These are phyloP conservation scores for Cephus pulcher DNA, from an alignment of 2,888 invertebrate species.

Conservation along the genomic window DNA sequence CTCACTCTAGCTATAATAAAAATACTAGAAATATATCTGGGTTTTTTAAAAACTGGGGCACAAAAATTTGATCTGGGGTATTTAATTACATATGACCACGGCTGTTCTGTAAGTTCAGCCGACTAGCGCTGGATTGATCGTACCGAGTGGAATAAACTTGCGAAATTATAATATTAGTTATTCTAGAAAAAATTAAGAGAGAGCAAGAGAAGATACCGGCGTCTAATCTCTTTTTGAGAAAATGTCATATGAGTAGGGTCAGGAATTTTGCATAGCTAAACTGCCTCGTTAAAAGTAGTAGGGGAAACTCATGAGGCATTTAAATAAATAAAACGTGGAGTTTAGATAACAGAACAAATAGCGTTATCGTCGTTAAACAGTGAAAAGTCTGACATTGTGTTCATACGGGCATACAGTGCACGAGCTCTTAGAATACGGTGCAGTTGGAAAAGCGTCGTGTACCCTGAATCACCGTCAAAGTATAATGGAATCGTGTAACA, in stretches of 20 bases:
- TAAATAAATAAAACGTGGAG: background rate
- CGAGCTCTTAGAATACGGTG: background rate
- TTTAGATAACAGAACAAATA: background rate
- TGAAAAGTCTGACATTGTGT: background rate
- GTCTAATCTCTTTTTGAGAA: background rate
- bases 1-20: no score
- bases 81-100: no score
- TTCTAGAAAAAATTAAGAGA: background rate
- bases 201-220: no score
- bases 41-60: no score
- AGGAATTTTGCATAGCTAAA: no score
- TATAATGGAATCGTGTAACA: background rate
- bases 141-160: background rate
- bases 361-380: background rate
- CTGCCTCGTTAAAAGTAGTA: no score
- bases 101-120: no score
- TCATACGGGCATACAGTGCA: background rate
- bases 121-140: no score
- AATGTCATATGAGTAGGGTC: background rate
- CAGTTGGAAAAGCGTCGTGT: background rate
- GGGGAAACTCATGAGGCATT: background rate
- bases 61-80: no score
- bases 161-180: background rate
- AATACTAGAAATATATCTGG: no score
- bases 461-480: background rate